Percentiles rank a stretch among this genome's conserved stretches.
Evolutionary conservation across 2,888 invertebrate genomes (phyloP).

Genomic region (Salticus scenicus): DNA sequence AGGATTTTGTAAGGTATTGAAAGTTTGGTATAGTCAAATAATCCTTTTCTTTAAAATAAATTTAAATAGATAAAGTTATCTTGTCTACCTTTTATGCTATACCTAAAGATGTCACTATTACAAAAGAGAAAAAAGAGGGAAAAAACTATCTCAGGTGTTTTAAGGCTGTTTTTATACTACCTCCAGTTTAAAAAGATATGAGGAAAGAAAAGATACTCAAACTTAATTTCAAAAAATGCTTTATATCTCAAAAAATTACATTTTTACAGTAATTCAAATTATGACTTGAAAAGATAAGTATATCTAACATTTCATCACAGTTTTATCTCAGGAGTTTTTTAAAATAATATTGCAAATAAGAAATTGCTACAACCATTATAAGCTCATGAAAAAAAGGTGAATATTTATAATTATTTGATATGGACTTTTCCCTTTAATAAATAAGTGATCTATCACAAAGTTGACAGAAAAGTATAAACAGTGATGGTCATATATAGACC

Average conservation of each 20-base stretch:
- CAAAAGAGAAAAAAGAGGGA: too few species aligned
- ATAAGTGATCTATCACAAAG: not conserved
- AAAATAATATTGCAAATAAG: not conserved
- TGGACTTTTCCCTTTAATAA: not conserved
- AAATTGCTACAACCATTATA: not conserved
- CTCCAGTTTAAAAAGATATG: too few species aligned
- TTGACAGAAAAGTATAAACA: not conserved
- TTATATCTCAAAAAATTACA: not conserved
- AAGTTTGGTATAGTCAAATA: too few species aligned
- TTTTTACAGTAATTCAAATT: not conserved
- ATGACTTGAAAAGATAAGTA: not conserved
- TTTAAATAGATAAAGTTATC: too few species aligned
- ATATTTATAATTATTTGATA: not conserved
- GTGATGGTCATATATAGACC: not conserved
- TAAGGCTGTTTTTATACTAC: too few species aligned
- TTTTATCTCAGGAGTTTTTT: not conserved
- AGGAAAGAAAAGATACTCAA: not conserved
- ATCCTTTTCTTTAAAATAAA: too few species aligned
- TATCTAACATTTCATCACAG: slow-evolving; percentile 7
- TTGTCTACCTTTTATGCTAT: too few species aligned
- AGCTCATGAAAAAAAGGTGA: slow-evolving; percentile 4
- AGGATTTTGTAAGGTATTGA: too few species aligned
- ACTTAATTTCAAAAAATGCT: not conserved
- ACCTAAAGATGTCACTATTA: too few species aligned
- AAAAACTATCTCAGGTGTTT: too few species aligned